phyloP scores from a whole-genome alignment of 2,888 invertebrate genomes.

The Eledone cirrhosa region DNA sequence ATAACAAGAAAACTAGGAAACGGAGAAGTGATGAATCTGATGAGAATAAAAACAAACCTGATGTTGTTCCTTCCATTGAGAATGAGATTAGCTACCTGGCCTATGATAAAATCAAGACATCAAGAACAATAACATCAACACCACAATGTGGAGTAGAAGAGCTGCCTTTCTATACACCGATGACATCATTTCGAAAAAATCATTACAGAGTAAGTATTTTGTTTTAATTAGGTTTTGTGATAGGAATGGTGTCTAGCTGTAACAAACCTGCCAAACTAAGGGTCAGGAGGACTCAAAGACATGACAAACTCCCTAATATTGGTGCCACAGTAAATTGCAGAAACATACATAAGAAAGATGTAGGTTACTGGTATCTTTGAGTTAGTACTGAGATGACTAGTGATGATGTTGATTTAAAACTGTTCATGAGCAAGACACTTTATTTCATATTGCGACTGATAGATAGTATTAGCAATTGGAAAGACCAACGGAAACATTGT shows the following conservation, averaged over 20 bases:
- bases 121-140: background rate
- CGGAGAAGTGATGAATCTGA: slow-evolving; percentile 36
- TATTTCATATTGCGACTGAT: no score
- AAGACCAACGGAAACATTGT: no score
- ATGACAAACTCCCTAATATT: no score
- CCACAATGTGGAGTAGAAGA: background rate
- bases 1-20: slow-evolving; percentile 34
- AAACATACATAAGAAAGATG: no score
- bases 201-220: slow-evolving; percentile 6
- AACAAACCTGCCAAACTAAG: background rate
- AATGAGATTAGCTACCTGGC: slow-evolving; percentile 44
- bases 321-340: no score
- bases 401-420: no score
- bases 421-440: no score
- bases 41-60: slow-evolving; percentile 36
- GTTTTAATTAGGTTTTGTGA: background rate
- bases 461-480: no score
- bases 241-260: background rate
- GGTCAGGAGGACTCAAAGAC: background rate
- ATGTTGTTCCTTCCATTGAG: slow-evolving; percentile 40
- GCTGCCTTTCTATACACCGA: background rate
- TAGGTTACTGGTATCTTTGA: no score
- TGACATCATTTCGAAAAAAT: slow-evolving; percentile 6
- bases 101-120: background rate
- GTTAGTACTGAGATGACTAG: no score